Evolutionary conservation across 2,797 vertebrate species (phyloP).

Genomic region (Onychomys torridus): DNA sequence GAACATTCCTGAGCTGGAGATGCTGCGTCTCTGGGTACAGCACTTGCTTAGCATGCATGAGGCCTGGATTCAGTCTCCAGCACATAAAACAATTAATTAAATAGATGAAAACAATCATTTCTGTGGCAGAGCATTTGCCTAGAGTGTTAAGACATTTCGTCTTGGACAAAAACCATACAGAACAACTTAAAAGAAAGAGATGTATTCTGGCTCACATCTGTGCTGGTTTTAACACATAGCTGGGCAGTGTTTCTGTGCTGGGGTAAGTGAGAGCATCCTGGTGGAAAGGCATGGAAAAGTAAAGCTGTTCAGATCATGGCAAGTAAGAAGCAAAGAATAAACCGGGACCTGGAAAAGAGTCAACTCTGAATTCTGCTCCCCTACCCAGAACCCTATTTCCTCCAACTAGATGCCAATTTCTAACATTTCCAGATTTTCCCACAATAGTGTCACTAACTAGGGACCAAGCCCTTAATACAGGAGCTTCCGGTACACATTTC

Average conservation of each 20-base stretch:
- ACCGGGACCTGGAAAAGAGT: not conserved
- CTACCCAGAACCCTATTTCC: not conserved
- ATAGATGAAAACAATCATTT: not conserved
- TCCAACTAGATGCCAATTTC: not conserved
- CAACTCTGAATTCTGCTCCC: not conserved
- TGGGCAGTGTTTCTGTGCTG: not conserved
- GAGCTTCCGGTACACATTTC: not conserved
- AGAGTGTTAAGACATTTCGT: not conserved
- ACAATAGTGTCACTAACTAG: not conserved
- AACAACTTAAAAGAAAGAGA: not conserved
- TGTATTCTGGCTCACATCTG: not conserved
- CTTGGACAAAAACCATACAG: not conserved
- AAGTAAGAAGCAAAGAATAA: too few relatives aligned
- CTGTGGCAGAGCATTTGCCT: not conserved
- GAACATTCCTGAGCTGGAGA: not conserved
- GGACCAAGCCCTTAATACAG: not conserved
- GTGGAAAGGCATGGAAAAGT: accelerated
- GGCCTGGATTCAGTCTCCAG: not conserved
- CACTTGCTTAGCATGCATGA: not conserved
- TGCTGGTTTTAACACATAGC: not conserved
- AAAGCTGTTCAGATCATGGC: not conserved
- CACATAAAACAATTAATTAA: not conserved
- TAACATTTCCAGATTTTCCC: not conserved
- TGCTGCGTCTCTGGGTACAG: not conserved
- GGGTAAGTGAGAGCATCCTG: not conserved